Conservation (phyloP, 2,797 vertebrate genomes). For the Trachurus trachurus region DNA sequence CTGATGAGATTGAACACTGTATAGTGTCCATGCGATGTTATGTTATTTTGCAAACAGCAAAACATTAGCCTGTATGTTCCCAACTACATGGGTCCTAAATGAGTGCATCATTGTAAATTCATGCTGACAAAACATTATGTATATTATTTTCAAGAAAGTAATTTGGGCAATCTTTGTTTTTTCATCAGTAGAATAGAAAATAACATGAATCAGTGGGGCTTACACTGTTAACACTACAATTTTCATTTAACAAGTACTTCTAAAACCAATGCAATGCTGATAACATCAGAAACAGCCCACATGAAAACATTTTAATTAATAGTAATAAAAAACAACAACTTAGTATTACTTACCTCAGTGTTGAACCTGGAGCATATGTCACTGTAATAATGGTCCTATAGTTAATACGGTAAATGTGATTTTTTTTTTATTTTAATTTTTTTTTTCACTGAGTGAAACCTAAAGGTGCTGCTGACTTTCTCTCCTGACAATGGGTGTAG, state of each 20-base stretch:
- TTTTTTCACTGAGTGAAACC: conserved; percentile 11
- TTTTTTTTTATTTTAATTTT: background rate
- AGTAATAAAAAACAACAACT: background rate
- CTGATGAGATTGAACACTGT: no score
- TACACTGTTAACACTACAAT: background rate
- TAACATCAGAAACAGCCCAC: background rate
- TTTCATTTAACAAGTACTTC: background rate
- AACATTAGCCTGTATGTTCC: background rate
- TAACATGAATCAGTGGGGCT: background rate
- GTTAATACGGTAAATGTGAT: conserved; percentile 1
- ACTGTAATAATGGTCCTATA: conserved; percentile 17
- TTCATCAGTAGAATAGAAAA: background rate
- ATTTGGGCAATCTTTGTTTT: background rate
- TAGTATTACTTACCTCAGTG: conserved; percentile 58
- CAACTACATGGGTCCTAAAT: background rate
- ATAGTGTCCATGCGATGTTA: background rate
- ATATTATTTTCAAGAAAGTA: background rate
- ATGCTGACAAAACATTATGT: background rate
- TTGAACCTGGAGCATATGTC: conserved; percentile 11
- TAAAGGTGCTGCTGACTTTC: conserved; percentile 35
- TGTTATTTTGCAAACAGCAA: conserved; percentile 2
- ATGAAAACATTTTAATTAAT: no score
- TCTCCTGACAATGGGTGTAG: conserved; percentile 33
- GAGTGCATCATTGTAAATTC: background rate
- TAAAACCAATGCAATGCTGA: background rate